These are phyloP conservation scores for Amblyjoppa fuscipennis DNA, from an alignment of 2,888 invertebrate genomes.

Conservation along the genomic window DNA sequence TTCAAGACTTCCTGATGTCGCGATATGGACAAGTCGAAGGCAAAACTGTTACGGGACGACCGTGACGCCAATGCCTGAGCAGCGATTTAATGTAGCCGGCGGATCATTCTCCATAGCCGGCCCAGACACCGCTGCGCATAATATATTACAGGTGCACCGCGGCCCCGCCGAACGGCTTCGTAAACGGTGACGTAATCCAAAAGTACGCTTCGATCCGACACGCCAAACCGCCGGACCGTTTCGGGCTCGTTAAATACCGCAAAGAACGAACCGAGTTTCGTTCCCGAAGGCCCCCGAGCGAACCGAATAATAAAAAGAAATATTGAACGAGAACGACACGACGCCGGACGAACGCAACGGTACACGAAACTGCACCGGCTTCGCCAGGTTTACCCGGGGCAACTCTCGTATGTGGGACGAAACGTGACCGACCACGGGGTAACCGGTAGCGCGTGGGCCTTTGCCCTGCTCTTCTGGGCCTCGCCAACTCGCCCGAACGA, in stretches of 20 bases:
- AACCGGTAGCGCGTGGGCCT: constrained; percentile 65
- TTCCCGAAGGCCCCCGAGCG: constrained; percentile 25
- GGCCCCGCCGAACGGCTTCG: constrained; percentile 41
- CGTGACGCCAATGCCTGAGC: constrained; percentile 53
- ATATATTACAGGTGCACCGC: constrained; percentile 50
- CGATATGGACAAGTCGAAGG: constrained; percentile 42
- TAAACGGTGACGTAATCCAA: constrained; percentile 54
- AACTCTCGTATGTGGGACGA: constrained; percentile 77
- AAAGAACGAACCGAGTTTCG: constrained; percentile 59
- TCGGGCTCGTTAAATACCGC: constrained; percentile 49
- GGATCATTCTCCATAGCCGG: constrained; percentile 25
- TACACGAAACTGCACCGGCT: constrained; percentile 68
- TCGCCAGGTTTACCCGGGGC: constrained; percentile 57
- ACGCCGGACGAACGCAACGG: constrained; percentile 59
- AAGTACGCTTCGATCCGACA: constrained; percentile 46
- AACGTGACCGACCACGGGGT: constrained; percentile 75
- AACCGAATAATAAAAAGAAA: constrained; percentile 55
- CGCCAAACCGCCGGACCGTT: constrained; percentile 35
- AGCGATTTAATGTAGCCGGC: constrained; percentile 15
- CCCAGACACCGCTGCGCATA: constrained; percentile 59
- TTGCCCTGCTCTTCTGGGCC: constrained; percentile 32
- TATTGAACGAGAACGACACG: constrained; percentile 57
- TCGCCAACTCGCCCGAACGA: constrained; percentile 12
- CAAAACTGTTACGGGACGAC: constrained; percentile 58
- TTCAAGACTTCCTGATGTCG: constrained; percentile 59